These are phyloP conservation scores for Thinocorus orbignyianus DNA, from an alignment of 2,113 vertebrate genomes.

Conservation along the genomic window DNA sequence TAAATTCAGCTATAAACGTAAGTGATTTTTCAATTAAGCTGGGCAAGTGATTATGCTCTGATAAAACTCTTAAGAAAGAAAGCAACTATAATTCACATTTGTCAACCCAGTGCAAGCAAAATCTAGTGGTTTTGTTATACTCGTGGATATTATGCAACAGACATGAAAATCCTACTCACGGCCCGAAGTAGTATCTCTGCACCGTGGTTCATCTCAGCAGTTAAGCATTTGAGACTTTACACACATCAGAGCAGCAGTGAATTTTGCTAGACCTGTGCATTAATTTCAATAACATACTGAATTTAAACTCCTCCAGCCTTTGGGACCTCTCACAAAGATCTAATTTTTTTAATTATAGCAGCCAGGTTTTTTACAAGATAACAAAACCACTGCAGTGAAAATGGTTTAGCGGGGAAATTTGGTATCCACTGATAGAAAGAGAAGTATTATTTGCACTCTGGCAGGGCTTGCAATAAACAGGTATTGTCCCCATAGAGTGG, in stretches of 20 bases:
- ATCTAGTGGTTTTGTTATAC: slow-evolving; percentile 5
- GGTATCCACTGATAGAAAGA: not conserved
- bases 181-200: not conserved
- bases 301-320: not conserved
- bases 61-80: slow-evolving; percentile 62
- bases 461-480: not conserved
- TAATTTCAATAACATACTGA: not conserved
- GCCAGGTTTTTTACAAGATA: not conserved
- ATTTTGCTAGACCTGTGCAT: not conserved
- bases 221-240: not conserved
- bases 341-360: slow-evolving; percentile 8
- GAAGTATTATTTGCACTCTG: not conserved
- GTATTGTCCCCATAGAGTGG: not conserved
- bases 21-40: slow-evolving; percentile 74
- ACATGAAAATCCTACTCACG: slow-evolving; percentile 1
- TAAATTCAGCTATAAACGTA: slow-evolving; percentile 70
- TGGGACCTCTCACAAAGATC: not conserved
- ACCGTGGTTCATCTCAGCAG: not conserved
- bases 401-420: not conserved
- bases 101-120: slow-evolving; percentile 12
- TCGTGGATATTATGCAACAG: not conserved
- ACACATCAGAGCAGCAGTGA: not conserved
- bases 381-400: not conserved
- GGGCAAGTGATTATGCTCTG: slow-evolving; percentile 58
- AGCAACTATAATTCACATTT: slow-evolving; percentile 50